Evolutionary conservation across 2,113 vertebrate genomes (phyloP), one percentile per base, ranked within the genome.

Genomic region (Nipponia nippon): DNA sequence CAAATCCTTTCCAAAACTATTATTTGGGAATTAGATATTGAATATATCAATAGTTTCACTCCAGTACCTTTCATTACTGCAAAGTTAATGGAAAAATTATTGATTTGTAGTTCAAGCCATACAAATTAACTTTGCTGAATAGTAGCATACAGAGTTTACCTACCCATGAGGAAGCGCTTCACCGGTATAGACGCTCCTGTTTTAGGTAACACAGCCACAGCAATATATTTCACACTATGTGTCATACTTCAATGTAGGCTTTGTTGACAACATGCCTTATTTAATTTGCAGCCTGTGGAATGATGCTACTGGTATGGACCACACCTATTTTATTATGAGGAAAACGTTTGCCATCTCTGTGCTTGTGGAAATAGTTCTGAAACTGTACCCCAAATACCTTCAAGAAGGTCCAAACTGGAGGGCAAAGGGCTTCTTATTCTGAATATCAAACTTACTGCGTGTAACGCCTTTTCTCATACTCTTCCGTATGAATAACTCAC

Each of bases 41-140:
- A 88, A 91, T 91, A 42, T 47, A 80, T 83, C 42, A 85, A 73
- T 65, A 73, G 81, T 80, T 95, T 93, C 87, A 86, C 49, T 95
- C 73, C 50, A 73, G 38, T 90, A 86, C 75, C 47, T 93, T 94
- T 95, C 62, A 91, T 93, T 89, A 90, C 38, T 62, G 61, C 70
- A 83, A 44, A 92, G 78, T 61, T 95, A 97, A 96, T 95, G 92
- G 86, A 91, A 97, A 96, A 92, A 83, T 36, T 95, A 96, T 95
- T 96, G 95, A 97, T 91, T 9, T 21, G 61, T 77, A 52, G n/a
- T 47, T 95, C 62, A 62, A 70, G 46, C 36, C 17, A 9, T 69
- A 80, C 53, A 69, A 90, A 91, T 87, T 77, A 91, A 88, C 73
- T 93, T 59, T 61, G 65, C 10, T 15, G 50, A 44, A 52, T 13